A percentile compares a stretch with the other conserved stretches of the same genome.
Conservation (phyloP, 2,113 vertebrate species). For the Rhagologus leucostigma region DNA sequence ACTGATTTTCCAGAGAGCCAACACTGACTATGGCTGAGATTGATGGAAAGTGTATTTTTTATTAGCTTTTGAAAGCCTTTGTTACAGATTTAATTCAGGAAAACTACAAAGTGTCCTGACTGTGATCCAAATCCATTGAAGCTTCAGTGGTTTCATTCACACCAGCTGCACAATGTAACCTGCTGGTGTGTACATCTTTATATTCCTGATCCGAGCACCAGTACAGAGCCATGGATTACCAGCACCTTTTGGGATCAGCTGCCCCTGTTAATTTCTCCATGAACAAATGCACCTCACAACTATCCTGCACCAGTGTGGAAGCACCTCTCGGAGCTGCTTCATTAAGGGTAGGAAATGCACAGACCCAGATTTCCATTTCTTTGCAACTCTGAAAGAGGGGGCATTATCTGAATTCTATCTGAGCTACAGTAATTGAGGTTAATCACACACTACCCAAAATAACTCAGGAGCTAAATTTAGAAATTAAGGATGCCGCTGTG, state of each 20-base stretch:
- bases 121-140: background rate
- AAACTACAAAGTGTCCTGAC: background rate
- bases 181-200: background rate
- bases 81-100: background rate
- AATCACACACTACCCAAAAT: slow-evolving; percentile 53
- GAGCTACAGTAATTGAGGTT: slow-evolving; percentile 46
- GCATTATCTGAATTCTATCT: slow-evolving; percentile 3
- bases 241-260: background rate
- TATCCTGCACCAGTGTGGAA: background rate
- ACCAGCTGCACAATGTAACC: background rate
- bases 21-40: background rate
- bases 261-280: background rate
- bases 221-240: background rate
- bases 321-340: background rate
- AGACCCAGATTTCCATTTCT: background rate
- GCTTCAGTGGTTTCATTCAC: background rate
- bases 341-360: background rate
- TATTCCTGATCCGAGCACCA: background rate
- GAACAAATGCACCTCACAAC: background rate
- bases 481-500: background rate
- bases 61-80: background rate
- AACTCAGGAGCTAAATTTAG: slow-evolving; percentile 19
- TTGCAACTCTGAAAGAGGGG: background rate
- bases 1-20: background rate
- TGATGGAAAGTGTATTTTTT: background rate